These are phyloP conservation scores for Stichodactyla mertensii DNA, from an alignment of 64 coral and sea anemone genomes.

Conservation along the genomic window DNA sequence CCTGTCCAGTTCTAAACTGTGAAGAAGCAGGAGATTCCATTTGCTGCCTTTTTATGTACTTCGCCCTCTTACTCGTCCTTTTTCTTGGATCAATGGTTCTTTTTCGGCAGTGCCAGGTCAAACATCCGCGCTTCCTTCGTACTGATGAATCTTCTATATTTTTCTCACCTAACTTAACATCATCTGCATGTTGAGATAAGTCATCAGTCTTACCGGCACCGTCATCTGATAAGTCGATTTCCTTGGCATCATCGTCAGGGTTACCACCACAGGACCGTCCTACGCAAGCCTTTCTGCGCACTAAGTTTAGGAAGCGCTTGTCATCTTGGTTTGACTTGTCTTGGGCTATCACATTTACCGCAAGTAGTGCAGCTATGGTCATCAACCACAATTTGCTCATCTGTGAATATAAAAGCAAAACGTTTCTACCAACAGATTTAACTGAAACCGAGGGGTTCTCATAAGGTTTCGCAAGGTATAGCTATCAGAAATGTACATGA, in stretches of 20 bases:
- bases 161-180: not conserved
- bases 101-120: too few relatives aligned
- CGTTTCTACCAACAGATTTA: not conserved
- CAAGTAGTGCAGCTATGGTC: not conserved
- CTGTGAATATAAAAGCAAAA: not conserved
- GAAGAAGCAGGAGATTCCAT: not conserved
- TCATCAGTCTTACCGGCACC: not conserved
- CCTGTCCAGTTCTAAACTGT: too few relatives aligned
- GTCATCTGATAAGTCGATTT: not conserved
- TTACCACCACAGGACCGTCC: not conserved
- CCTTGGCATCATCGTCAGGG: not conserved
- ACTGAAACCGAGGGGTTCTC: too few relatives aligned
- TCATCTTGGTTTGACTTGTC: not conserved
- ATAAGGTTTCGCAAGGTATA: too few relatives aligned
- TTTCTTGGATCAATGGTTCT: not conserved
- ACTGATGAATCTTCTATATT: too few relatives aligned
- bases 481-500: too few relatives aligned
- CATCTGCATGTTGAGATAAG: not conserved
- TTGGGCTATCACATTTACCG: not conserved
- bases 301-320: not conserved
- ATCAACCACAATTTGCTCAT: not conserved
- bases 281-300: not conserved
- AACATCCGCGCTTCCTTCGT: too few relatives aligned
- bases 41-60: not conserved
- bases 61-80: not conserved